phyloP scores from a whole-genome alignment of 1,140 invertebrate species.

The Zaprionus ghesquierei region DNA sequence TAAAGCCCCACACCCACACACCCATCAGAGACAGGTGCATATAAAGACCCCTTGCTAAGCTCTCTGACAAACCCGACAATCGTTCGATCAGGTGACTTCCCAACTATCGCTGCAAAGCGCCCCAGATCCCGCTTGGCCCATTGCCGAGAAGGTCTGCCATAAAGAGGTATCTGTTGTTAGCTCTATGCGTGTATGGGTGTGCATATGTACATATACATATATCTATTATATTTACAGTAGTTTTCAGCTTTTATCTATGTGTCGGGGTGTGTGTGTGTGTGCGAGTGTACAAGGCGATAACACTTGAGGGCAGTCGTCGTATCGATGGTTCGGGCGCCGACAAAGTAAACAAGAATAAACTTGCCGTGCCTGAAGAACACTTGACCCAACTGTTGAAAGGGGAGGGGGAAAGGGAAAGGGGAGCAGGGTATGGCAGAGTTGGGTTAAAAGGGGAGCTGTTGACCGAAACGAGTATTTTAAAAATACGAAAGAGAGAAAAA shows the following conservation, averaged over 20 bases:
- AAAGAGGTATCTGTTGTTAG: slow-evolving; percentile 2
- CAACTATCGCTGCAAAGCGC: slow-evolving; percentile 3
- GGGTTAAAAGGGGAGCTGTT: neutral
- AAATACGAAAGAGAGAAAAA: slow-evolving; percentile 21
- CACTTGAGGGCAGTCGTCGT: slow-evolving; percentile 19
- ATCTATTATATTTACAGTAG: slow-evolving; percentile 12
- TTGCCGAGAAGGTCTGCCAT: neutral
- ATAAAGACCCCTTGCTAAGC: neutral
- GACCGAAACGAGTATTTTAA: slow-evolving; percentile 47
- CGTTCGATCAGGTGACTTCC: slow-evolving; percentile 1
- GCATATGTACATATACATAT: neutral
- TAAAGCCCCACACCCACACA: neutral
- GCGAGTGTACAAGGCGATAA: slow-evolving; percentile 31
- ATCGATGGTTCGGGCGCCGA: slow-evolving; percentile 39
- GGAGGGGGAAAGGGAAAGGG: neutral
- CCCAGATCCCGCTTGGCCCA: neutral
- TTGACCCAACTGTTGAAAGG: slow-evolving; percentile 24
- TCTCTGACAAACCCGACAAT: neutral
- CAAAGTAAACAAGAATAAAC: slow-evolving; percentile 49
- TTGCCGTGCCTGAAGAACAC: slow-evolving; percentile 25
- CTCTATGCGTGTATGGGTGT: neutral
- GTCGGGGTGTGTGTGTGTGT: neutral
- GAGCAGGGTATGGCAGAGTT: neutral
- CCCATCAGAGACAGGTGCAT: neutral
- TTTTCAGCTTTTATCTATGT: slow-evolving; percentile 2